Conservation (phyloP, 2,797 vertebrate species). For the Monodelphis domestica region DNA sequence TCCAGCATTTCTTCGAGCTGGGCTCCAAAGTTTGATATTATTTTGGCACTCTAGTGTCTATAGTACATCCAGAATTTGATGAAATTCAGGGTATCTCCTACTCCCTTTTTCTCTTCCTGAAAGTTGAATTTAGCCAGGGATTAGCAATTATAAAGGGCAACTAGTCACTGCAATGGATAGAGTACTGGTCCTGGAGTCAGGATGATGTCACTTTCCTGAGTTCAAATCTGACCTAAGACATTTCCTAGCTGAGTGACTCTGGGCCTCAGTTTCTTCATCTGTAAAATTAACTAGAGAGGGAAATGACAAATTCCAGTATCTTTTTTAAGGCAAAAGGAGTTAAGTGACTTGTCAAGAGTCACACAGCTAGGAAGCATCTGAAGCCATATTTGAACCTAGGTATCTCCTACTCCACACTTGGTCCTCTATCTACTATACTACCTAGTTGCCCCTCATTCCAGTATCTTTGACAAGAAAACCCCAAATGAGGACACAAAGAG, state of each 20-base stretch:
- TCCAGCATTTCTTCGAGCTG: neutral
- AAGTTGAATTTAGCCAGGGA: neutral
- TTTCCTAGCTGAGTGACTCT: neutral
- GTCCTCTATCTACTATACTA: too few species aligned
- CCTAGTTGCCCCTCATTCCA: too few species aligned
- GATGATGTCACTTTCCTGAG: neutral
- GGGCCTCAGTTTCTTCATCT: neutral
- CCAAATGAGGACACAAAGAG: neutral
- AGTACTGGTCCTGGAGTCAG: neutral
- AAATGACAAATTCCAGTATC: neutral
- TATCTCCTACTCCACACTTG: too few species aligned
- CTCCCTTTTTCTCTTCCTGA: neutral
- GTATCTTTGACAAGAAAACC: neutral
- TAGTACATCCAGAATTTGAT: neutral
- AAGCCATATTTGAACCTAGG: too few species aligned
- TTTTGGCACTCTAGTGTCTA: neutral
- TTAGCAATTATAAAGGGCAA: neutral
- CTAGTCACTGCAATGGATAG: neutral
- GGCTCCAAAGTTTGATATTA: neutral
- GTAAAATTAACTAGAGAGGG: neutral
- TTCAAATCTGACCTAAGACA: neutral
- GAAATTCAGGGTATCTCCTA: neutral
- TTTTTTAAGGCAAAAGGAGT: too few species aligned
- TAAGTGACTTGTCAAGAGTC: too few species aligned
- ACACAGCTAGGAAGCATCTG: too few species aligned